Evolutionary conservation across 1,140 invertebrate genomes (phyloP), one percentile per base, ranked within the genome.

Genomic region (Heterodera carotae): DNA sequence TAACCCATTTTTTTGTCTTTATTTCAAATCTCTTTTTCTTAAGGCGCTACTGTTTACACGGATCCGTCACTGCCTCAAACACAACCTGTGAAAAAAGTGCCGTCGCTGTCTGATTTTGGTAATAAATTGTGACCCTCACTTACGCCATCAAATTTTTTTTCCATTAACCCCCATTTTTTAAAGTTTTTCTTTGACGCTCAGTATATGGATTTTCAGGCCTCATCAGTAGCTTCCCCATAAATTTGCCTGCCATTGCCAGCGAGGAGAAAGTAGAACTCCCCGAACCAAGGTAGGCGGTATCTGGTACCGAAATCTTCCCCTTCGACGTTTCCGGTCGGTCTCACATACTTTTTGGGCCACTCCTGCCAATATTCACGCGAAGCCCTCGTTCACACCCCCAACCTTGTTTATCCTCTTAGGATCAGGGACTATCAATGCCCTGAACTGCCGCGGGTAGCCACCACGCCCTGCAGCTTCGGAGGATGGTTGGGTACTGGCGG

Each of bases 81-180:
- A 84, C 84, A 34, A 80, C 75, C 2, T 85, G 83, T 74, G 71
- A 84, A 27, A 78, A 78, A 39, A 76, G 39, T 31, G 29, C 34
- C n/a, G 18, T 36, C 8, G 67, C 27, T 43, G 2, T 12, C 48
- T 4, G 48, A 53, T 53, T 53, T 53, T 22, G 31, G 29, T 53
- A 53, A n/a, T n/a, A n/a, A n/a, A n/a, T n/a, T n/a, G n/a, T n/a
- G n/a, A n/a, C n/a, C n/a, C n/a, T n/a, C n/a, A n/a, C n/a, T n/a
- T n/a, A n/a, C n/a, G n/a, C n/a, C 18, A 53, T 53, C 18, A 53
- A 53, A 53, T 18, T 53, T 18, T 18, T 15, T 53, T 53, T 53
- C 10, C 3, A 18, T 53, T 53, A 53, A 18, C 22, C 22, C 18
- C 4, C 48, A 22, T 53, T 53, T 53, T 53, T 53, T 0, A 53